Evolutionary conservation across 1,140 invertebrate genomes (phyloP).

Genomic region (Drosophila melanica): DNA sequence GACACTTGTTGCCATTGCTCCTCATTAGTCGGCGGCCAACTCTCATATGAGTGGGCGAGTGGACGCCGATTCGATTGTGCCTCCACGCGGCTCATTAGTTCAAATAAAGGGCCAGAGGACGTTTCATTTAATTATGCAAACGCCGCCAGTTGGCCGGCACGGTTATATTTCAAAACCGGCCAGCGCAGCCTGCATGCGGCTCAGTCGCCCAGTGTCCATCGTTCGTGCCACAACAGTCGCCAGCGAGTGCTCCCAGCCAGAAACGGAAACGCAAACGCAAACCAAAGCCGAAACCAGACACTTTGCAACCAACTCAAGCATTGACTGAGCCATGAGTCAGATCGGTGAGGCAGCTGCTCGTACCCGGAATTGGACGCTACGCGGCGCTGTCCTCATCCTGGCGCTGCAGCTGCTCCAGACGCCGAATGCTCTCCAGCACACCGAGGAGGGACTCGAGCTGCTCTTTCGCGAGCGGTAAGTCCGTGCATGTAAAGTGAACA

Average conservation of each 20-base stretch:
- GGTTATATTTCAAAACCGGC: constrained; percentile 72
- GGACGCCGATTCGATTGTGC: background rate
- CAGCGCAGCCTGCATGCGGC: constrained; percentile 32
- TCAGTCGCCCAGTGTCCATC: constrained; percentile 60
- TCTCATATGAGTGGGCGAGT: constrained; percentile 8
- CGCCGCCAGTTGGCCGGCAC: constrained; percentile 45
- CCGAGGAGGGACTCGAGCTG: constrained; percentile 83
- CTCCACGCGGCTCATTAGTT: constrained; percentile 62
- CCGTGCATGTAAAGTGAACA: background rate
- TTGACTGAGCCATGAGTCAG: constrained; percentile 25
- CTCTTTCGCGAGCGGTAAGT: constrained; percentile 84
- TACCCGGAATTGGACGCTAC: constrained; percentile 57
- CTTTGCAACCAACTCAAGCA: background rate
- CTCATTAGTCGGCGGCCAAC: constrained; percentile 59
- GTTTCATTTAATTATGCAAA: constrained; percentile 71
- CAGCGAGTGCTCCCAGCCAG: constrained; percentile 4
- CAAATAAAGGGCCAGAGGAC: constrained; percentile 56
- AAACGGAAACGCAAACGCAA: background rate
- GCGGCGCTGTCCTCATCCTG: constrained; percentile 59
- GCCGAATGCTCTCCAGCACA: constrained; percentile 64
- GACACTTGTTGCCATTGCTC: constrained; percentile 70
- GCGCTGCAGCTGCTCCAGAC: constrained; percentile 63
- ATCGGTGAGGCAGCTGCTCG: constrained; percentile 8
- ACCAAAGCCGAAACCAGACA: no score
- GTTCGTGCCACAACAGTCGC: constrained; percentile 25